These are phyloP conservation scores for Popillia japonica DNA, from an alignment of 1,140 invertebrate species.

Conservation along the genomic window DNA sequence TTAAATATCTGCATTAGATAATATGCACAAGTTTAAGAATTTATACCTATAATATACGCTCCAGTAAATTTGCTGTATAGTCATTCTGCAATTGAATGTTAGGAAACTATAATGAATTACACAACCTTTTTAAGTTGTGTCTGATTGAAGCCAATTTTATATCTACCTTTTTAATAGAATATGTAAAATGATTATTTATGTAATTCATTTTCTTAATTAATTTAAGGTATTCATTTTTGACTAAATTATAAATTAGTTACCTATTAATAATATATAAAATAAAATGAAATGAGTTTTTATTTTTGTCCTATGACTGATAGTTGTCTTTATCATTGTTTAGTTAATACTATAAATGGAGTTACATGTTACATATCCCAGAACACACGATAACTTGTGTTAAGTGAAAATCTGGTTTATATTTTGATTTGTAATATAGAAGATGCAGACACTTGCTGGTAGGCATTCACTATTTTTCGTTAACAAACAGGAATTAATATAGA, in stretches of 20 bases:
- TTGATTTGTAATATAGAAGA: too few relatives aligned
- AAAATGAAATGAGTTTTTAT: background rate
- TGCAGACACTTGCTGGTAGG: too few relatives aligned
- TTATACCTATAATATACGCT: background rate
- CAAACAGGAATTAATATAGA: too few relatives aligned
- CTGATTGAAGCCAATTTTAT: conserved; percentile 19
- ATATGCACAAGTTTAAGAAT: conserved; percentile 1
- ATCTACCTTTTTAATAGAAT: conserved; percentile 19
- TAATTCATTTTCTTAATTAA: background rate
- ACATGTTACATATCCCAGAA: too few relatives aligned
- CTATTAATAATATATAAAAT: conserved; percentile 20
- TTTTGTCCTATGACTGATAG: background rate
- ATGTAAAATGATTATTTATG: background rate
- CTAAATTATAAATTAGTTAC: conserved; percentile 15
- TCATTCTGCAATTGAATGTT: background rate
- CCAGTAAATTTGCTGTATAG: background rate
- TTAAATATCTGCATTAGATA: background rate
- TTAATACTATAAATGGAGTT: background rate
- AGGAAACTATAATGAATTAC: background rate
- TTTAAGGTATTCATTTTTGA: conserved; percentile 6
- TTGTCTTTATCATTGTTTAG: background rate
- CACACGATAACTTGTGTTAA: too few relatives aligned
- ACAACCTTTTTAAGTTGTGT: background rate
- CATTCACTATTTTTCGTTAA: too few relatives aligned
- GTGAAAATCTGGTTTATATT: too few relatives aligned